Evolutionary conservation across 2,113 vertebrate species (phyloP), one percentile per base, ranked within the genome.

Genomic region (Megaceryle torquata): DNA sequence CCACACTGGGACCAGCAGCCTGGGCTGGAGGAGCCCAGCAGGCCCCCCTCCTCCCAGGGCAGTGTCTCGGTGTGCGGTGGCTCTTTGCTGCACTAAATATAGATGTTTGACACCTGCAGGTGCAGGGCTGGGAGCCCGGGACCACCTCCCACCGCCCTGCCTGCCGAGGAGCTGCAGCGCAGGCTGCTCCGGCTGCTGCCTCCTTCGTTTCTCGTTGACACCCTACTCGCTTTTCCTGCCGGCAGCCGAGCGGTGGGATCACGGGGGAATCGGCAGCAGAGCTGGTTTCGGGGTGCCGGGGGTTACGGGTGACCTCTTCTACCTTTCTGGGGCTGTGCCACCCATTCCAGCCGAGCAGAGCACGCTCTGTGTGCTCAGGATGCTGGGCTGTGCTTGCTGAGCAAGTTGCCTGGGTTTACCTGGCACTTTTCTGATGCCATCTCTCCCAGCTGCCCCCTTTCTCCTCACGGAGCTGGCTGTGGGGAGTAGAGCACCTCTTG

Each of bases 191-290:
- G 9, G 46, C 85, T 20, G 76, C 79, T 14, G 51, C 51, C 26
- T 69, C 16, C 92, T 90, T 96, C 59, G 96, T 95, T 96, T 97
- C 95, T 72, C 95, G 93, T 97, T 60, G 94, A 93, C 97, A 87
- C 96, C 96, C 96, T 50, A 15, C 88, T 91, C 89, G n/a, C 31
- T 97, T 97, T 97, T 87, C n/a, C 68, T 16, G 68, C 11, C 18
- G 15, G 89, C 41, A 21, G 70, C 35, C 1, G 3, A 41, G 33
- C 5, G 3, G 11, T 0, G 51, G 46, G 11, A 1, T 18, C 8
- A 0, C 41, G 0, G 82, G 10, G 59, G 41, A 15, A 0, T 2
- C 31, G 0, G 57, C 44, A 9, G 19, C 20, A 1, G 31, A 4
- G 60, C n/a, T 4, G 88, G 3, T 3, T 33, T 26, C 6, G 76